Percentiles rank a stretch among this genome's conserved stretches.
phyloP scores from a whole-genome alignment of 2,797 vertebrate genomes.

The Phalloptychus januarius region DNA sequence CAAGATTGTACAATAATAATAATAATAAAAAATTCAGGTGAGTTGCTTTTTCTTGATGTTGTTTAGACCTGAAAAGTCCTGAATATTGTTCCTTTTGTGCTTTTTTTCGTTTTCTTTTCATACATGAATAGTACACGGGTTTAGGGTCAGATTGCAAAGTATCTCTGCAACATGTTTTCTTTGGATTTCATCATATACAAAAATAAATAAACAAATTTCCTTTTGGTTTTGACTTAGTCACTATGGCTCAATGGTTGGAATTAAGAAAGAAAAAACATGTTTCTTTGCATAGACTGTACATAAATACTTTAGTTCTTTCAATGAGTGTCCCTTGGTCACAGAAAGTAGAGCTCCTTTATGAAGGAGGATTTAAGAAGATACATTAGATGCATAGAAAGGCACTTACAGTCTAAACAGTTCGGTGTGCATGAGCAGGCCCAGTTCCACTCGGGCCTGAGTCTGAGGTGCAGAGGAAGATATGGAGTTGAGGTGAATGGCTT shows the following conservation, averaged over 20 bases:
- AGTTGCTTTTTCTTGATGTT: slow-evolving; percentile 70
- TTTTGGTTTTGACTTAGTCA: slow-evolving; percentile 79
- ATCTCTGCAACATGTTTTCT: slow-evolving; percentile 73
- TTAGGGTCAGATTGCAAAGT: slow-evolving; percentile 76
- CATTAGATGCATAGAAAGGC: slow-evolving; percentile 81
- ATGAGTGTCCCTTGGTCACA: slow-evolving; percentile 73
- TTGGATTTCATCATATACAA: slow-evolving; percentile 78
- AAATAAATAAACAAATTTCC: slow-evolving; percentile 81
- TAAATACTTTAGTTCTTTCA: slow-evolving; percentile 78
- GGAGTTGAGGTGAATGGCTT: slow-evolving; percentile 81
- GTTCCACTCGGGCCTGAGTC: slow-evolving; percentile 71
- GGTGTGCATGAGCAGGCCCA: slow-evolving; percentile 71
- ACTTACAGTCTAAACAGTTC: slow-evolving; percentile 73
- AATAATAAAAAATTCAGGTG: slow-evolving; percentile 69
- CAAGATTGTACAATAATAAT: slow-evolving; percentile 38
- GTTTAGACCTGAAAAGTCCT: slow-evolving; percentile 56
- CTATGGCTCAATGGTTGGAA: slow-evolving; percentile 81
- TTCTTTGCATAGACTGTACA: slow-evolving; percentile 73
- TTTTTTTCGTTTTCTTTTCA: slow-evolving; percentile 69
- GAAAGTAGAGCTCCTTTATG: slow-evolving; percentile 71
- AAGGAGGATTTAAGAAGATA: slow-evolving; percentile 64
- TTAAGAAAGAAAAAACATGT: slow-evolving; percentile 41
- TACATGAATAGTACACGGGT: slow-evolving; percentile 79
- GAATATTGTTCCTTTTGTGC: slow-evolving; percentile 80
- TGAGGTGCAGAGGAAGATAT: slow-evolving; percentile 77